These are phyloP conservation scores for Lampris incognitus DNA, from an alignment of 2,113 vertebrate genomes.

Conservation along the genomic window DNA sequence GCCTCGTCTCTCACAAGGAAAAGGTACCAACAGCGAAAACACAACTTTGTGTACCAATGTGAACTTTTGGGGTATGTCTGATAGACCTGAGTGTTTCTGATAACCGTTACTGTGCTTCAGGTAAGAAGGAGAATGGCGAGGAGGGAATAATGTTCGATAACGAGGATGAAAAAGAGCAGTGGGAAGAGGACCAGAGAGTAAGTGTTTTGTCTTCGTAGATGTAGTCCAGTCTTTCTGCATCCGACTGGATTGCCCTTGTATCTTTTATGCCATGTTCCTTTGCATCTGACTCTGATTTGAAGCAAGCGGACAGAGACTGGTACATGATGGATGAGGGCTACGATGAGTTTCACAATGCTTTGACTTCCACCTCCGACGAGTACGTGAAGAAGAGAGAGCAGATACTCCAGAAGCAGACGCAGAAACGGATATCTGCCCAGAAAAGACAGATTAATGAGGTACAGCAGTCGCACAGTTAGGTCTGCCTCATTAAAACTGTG, in stretches of 20 bases:
- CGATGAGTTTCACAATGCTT: slow-evolving; percentile 95
- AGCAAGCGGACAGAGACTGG: slow-evolving; percentile 99
- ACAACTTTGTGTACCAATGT: background rate
- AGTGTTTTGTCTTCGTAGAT: slow-evolving; percentile 22
- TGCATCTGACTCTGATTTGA: slow-evolving; percentile 21
- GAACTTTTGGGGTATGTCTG: background rate
- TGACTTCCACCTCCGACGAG: slow-evolving; percentile 93
- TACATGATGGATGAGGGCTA: slow-evolving; percentile 99
- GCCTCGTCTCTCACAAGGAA: slow-evolving; percentile 92
- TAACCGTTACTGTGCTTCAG: slow-evolving; percentile 64
- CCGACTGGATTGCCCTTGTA: background rate
- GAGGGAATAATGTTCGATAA: slow-evolving; percentile 92
- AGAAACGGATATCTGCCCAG: slow-evolving; percentile 97
- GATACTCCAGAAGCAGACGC: slow-evolving; percentile 95
- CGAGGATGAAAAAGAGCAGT: slow-evolving; percentile 91
- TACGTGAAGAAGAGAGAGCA: slow-evolving; percentile 96
- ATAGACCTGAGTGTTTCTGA: background rate
- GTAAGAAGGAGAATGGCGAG: slow-evolving; percentile 85
- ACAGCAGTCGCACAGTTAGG: background rate
- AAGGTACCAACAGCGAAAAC: slow-evolving; percentile 80
- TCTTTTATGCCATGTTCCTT: background rate
- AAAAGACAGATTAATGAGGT: slow-evolving; percentile 98
- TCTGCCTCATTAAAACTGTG: background rate
- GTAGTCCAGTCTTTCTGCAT: background rate
- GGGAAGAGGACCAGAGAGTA: slow-evolving; percentile 97